Evolutionary conservation across 2,113 vertebrate genomes (phyloP).

Genomic region (Setophaga coronata): DNA sequence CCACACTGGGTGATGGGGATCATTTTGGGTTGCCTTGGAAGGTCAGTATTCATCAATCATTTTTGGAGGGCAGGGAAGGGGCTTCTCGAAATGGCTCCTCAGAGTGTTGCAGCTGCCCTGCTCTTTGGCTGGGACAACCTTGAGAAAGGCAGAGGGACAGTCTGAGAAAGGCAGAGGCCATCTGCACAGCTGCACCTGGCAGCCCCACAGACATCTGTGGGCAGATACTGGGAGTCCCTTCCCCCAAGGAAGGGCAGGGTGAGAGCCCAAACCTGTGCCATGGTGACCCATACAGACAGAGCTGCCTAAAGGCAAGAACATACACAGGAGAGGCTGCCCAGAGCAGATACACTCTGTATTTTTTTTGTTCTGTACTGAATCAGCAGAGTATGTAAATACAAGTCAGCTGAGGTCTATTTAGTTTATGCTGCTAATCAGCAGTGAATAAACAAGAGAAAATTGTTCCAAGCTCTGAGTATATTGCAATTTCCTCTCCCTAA

Average conservation of each 20-base stretch:
- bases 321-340: neutral
- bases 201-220: accelerated
- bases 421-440: conserved; percentile 4
- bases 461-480: neutral
- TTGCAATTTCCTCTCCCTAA: neutral
- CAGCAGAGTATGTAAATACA: neutral
- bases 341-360: neutral
- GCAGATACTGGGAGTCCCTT: neutral
- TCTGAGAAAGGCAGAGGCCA: neutral
- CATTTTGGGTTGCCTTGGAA: neutral
- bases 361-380: neutral
- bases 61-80: neutral
- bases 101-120: neutral
- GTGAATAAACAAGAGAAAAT: conserved; percentile 5
- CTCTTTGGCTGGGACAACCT: neutral
- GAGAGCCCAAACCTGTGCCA: neutral
- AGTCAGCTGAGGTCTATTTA: neutral
- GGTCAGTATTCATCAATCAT: neutral
- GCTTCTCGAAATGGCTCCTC: neutral
- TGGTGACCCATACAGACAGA: neutral
- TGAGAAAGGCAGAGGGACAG: no score
- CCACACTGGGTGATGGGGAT: neutral
- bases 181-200: neutral
- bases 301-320: neutral
- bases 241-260: neutral